Evolutionary conservation across 2,888 invertebrate genomes (phyloP), one percentile per base, ranked within the genome.

Genomic region (Euzophera pinguis): DNA sequence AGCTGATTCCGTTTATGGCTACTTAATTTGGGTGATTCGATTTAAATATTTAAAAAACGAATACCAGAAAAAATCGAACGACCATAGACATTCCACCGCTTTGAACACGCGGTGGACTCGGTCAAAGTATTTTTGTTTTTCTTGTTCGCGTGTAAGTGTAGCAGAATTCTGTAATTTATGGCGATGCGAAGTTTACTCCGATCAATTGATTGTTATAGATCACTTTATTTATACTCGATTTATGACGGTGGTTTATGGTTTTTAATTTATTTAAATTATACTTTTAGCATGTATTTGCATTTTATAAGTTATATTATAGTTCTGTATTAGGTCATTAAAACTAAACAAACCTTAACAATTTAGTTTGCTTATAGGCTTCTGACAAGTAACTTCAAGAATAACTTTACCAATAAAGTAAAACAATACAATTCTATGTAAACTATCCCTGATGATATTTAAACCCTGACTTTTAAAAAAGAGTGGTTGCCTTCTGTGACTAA

Each of bases 21-120:
- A 89, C 89, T 89, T 90, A 89, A 90, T 90, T 90, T 90, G 90
- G 90, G 86, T 87, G 89, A 88, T 89, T 89, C 88, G 87, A 89
- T 88, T 90, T 88, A 86, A 89, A 90, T 88, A 76, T 84, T 82
- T 81, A 79, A 82, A 85, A 84, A 84, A 81, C 77, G 71, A 74
- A 75, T 74, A 68, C 70, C 64, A 58, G 65, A 73, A 75, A 80
- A 81, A 78, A 69, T n/a, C 66, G 71, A 73, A 71, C 70, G 73
- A 69, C 73, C 78, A 77, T 77, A 83, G 75, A 81, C 86, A 87
- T 88, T 88, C 87, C 84, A 73, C 61, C 61, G 66, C 52, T 55
- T 51, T 43, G 55, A 50, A 51, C 53, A 52, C 53, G 64, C 59
- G 61, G 64, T 67, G 62, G 69, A 64, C 69, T 59, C 60, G 60